phyloP scores from a whole-genome alignment of 2,888 invertebrate species.

The Rhagium mordax region DNA sequence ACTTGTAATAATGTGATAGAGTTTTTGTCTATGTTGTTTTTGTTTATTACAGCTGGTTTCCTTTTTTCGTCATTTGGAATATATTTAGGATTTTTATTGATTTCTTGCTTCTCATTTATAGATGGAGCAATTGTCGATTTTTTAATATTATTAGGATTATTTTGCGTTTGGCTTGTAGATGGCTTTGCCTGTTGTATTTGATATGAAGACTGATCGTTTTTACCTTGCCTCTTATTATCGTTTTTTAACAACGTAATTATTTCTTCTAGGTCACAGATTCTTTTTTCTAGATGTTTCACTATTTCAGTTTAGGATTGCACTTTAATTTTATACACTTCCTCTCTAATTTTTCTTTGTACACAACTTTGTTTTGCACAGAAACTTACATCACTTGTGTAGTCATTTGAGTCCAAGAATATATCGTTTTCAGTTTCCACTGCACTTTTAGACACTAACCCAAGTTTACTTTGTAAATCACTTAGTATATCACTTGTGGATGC shows the following conservation, averaged over 20 bases:
- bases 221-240: neutral
- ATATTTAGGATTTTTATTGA: neutral
- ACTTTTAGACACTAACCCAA: neutral
- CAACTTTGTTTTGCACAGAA: neutral
- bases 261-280: neutral
- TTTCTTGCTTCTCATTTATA: neutral
- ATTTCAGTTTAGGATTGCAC: neutral
- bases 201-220: neutral
- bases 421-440: neutral
- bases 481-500: too few relatives aligned
- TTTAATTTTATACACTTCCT: neutral
- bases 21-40: neutral
- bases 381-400: neutral
- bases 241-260: neutral
- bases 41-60: neutral
- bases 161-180: neutral
- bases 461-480: neutral
- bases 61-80: neutral
- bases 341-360: neutral
- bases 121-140: neutral
- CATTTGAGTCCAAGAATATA: neutral
- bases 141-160: neutral
- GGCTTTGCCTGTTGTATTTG: neutral
- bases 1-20: too few relatives aligned
- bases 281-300: neutral